Base-by-base conservation (phyloP, 2,797 vertebrate species). In the Anguilla obscura region DNA sequence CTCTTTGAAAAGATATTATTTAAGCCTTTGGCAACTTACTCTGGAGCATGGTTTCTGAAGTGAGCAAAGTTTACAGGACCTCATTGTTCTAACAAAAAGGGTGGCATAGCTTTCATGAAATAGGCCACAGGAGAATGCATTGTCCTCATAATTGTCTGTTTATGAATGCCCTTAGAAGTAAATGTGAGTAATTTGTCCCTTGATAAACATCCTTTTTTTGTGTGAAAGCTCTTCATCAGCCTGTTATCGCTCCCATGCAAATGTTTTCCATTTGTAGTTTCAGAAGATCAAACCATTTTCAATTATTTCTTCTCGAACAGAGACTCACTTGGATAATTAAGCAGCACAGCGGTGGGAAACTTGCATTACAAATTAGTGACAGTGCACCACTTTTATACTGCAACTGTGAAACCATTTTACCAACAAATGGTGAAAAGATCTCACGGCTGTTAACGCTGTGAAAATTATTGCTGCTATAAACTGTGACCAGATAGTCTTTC, bases 1-100 rank as follows among this genome's bases (percentile, higher is more conserved):
- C n/a, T 85, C n/a, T 84, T 85, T 58, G 83, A 85, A 85, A 85
- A 12, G 27, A 60, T 50, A 50, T 45, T 45, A 45, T 50, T 82
- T 50, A 5, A 82, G 45, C 45, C 79, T n/a, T 27, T 18, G 3
- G 79, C 40, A 50, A 82, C 21, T 12, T 10, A 82, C 45, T 50
- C 79, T 82, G 40, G 7, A 50, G n/a, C 40, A 24, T 24, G 0
- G 21, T 50, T 8, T 7, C 76, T 82, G 79, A 48, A 50, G 40
- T 48, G 45, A 82, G 10, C 21, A 21, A 18, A 50, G 40, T 69
- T 45, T 50, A 82, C 79, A 21, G 33, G 21, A 45, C 36, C 33
- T 45, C 74, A 79, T 74, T 74, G 16, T 74, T 79, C 33, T 21
- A 45, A 48, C 45, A 82, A n/a, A n/a, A 45, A n/a, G 2, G 21